Evolutionary conservation across 2,888 invertebrate species (phyloP).

Genomic region (Ophion obscuratus): DNA sequence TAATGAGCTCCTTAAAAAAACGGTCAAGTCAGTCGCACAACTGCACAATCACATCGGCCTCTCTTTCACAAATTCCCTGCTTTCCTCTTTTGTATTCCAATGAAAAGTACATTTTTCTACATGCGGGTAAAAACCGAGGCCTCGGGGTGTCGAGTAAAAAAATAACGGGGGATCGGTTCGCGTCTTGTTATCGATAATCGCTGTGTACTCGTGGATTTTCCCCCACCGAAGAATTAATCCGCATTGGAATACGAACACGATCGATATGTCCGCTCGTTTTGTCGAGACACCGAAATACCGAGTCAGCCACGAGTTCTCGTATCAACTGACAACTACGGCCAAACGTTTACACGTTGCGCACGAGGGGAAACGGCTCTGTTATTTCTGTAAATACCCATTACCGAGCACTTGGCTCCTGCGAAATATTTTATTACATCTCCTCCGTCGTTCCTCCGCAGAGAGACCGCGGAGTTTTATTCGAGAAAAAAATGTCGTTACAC

Average conservation of each 20-base stretch:
- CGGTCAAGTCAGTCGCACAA: too few relatives aligned
- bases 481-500: not conserved
- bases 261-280: not conserved
- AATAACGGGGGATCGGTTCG: not conserved
- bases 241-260: not conserved
- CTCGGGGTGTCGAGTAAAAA: not conserved
- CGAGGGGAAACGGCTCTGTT: conserved; percentile 15
- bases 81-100: too few relatives aligned
- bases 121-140: too few relatives aligned
- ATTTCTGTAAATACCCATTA: conserved; percentile 46
- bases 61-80: too few relatives aligned
- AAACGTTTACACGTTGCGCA: conserved; percentile 19
- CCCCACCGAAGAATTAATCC: not conserved
- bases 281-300: too few relatives aligned
- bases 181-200: not conserved
- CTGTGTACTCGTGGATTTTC: not conserved
- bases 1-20: too few relatives aligned
- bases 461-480: not conserved
- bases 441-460: not conserved
- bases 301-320: not conserved
- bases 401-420: conserved; percentile 1
- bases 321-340: not conserved
- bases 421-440: conserved; percentile 18
- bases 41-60: too few relatives aligned
- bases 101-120: too few relatives aligned